Evolutionary conservation across 2,113 vertebrate genomes (phyloP).

Genomic region (Cavia aperea): DNA sequence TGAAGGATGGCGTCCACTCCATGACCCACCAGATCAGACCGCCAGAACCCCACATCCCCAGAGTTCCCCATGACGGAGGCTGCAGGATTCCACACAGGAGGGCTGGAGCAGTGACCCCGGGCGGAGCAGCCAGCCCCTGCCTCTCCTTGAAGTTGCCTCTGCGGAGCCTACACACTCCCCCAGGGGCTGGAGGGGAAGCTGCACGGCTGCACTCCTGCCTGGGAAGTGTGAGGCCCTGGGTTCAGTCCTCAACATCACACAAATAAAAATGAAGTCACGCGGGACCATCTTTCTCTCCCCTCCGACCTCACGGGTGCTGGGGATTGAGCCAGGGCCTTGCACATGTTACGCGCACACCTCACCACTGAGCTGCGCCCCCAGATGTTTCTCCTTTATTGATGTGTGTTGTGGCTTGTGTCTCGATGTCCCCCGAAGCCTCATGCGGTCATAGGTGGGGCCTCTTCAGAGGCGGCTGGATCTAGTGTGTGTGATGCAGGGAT

Average conservation of each 20-base stretch:
- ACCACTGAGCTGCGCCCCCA: no score
- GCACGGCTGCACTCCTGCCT: not conserved
- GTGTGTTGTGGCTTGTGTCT: not conserved
- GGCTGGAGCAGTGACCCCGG: no score
- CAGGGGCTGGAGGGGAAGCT: not conserved
- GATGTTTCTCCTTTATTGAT: not conserved
- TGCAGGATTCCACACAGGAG: not conserved
- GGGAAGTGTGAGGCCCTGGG: not conserved
- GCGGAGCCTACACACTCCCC: not conserved
- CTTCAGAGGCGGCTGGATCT: not conserved
- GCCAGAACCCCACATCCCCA: not conserved
- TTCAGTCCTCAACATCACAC: no score
- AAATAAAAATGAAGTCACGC: not conserved
- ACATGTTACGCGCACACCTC: not conserved
- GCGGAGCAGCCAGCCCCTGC: not conserved
- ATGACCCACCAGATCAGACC: not conserved
- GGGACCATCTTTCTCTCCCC: no score
- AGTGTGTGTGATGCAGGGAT: not conserved
- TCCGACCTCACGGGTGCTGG: not conserved
- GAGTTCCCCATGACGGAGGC: not conserved
- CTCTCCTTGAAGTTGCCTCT: not conserved
- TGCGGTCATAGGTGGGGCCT: not conserved
- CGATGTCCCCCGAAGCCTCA: not conserved
- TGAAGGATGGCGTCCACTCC: not conserved
- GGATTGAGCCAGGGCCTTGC: not conserved